Evolutionary conservation across 2,113 vertebrate genomes (phyloP), one percentile per base, ranked within the genome.

Genomic region (Acrocephalus kingi): DNA sequence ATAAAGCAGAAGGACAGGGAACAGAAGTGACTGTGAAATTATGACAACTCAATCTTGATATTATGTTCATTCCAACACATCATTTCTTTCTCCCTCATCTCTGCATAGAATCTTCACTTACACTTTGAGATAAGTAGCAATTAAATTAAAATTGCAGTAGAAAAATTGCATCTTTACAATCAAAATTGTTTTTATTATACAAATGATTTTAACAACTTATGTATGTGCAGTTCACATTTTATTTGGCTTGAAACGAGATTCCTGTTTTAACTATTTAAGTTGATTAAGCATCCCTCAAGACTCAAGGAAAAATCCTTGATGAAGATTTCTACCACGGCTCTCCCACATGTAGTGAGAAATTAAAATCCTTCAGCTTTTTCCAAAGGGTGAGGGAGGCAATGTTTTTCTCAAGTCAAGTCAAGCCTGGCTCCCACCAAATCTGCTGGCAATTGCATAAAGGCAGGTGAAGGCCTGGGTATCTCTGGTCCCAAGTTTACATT

Each of bases 401-500:
- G 19, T 22, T 87, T 89, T 87, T 45, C 11, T 52, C n/a, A 84
- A n/a, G 8, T 45, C 17, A 73, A 62, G 25, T 30, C 64, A 62
- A 75, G 49, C 24, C 77, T 37, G n/a, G 14, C 15, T 82, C 52
- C 80, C 24, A 72, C 23, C 2, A 6, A 87, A 72, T 64, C 17
- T 78, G 43, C 51, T 78, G 79, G 46, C 51, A 67, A 23, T 59
- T 0, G 0, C 30, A 45, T 1, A 39, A 3, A 67, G 27, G 41
- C 37, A 84, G 51, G 43, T 46, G 52, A 69, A 92, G 30, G 35
- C 28, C 49, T 56, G 66, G 66, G 17, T 73, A 49, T 37, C 35
- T 78, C 33, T 39, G 45, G 24, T 46, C 52, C 39, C 10, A 73
- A 51, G 56, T 69, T 92, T 75, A 87, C 56, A 68, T 82, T 68